Evolutionary conservation across 1,140 invertebrate species (phyloP).

Genomic region (Lordiphosa stackelbergi): DNA sequence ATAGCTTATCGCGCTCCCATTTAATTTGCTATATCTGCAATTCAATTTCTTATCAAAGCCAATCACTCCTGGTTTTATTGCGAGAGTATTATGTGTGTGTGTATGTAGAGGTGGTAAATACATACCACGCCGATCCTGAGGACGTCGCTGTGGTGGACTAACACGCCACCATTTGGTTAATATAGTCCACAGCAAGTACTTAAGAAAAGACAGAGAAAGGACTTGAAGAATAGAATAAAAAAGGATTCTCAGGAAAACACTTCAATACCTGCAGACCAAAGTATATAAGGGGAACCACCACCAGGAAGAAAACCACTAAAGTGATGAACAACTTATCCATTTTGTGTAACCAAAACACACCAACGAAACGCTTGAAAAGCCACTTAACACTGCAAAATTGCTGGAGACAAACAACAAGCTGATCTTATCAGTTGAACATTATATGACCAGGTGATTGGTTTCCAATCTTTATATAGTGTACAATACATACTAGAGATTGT

Average conservation of each 20-base stretch:
- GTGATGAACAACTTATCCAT: not conserved
- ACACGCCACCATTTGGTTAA: conserved; percentile 11
- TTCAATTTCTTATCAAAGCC: conserved; percentile 33
- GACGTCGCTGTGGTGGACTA: not conserved
- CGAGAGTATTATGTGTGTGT: conserved; percentile 21
- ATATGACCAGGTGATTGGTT: too few relatives aligned
- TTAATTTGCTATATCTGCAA: conserved; percentile 33
- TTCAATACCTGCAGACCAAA: not conserved
- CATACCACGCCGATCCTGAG: conserved; percentile 24
- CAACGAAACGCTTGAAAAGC: conserved; percentile 4
- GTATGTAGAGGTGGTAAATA: conserved; percentile 7
- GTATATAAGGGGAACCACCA: not conserved
- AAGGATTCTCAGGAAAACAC: not conserved
- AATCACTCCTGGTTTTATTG: conserved; percentile 41
- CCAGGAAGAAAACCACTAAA: not conserved
- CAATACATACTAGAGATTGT: too few relatives aligned
- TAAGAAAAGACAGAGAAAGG: not conserved
- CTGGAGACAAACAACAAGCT: not conserved
- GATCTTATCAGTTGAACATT: conserved; percentile 20
- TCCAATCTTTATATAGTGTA: too few relatives aligned
- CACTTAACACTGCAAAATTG: conserved; percentile 4
- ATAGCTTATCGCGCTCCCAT: conserved; percentile 27
- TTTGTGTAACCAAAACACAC: not conserved
- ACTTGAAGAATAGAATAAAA: not conserved
- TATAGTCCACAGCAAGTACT: conserved; percentile 23